Evolutionary conservation across 2,797 vertebrate genomes (phyloP).

Genomic region (Bryconaethiops microstoma): DNA sequence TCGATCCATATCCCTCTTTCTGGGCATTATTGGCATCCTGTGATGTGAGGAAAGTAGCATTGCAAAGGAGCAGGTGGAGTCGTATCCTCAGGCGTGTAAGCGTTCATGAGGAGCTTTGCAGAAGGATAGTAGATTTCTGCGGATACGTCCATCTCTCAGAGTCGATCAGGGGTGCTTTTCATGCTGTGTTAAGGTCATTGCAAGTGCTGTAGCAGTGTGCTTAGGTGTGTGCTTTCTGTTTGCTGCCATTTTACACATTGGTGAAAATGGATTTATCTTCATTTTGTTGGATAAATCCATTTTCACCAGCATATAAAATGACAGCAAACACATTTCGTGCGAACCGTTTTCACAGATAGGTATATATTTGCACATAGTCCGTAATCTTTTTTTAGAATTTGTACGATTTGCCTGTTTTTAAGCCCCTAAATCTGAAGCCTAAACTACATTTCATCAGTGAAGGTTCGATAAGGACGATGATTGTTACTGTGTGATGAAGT

Average conservation of each 20-base stretch:
- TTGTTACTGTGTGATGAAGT: no score
- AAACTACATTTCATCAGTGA: no score
- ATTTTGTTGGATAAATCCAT: no score
- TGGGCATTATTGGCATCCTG: constrained; percentile 3
- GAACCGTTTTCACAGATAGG: no score
- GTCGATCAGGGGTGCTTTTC: constrained; percentile 23
- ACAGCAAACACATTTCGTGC: no score
- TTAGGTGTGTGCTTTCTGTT: not conserved
- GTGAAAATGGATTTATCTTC: not conserved
- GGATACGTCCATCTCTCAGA: not conserved
- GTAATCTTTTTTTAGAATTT: no score
- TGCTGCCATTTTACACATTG: not conserved
- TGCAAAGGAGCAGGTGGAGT: constrained; percentile 9
- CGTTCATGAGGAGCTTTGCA: constrained; percentile 12
- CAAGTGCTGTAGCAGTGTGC: not conserved
- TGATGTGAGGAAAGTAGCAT: constrained; percentile 5
- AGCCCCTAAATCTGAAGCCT: no score
- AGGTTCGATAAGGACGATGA: no score
- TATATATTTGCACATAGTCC: no score
- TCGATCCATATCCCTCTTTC: not conserved
- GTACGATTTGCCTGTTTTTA: no score
- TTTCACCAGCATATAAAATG: no score
- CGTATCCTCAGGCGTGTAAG: not conserved
- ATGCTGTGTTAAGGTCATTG: constrained; percentile 28
- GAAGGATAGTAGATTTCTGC: not conserved